A percentile compares a stretch with the other conserved stretches of the same genome.
These are phyloP conservation scores for Clamator glandarius DNA, from an alignment of 2,797 vertebrate genomes.

Conservation along the genomic window DNA sequence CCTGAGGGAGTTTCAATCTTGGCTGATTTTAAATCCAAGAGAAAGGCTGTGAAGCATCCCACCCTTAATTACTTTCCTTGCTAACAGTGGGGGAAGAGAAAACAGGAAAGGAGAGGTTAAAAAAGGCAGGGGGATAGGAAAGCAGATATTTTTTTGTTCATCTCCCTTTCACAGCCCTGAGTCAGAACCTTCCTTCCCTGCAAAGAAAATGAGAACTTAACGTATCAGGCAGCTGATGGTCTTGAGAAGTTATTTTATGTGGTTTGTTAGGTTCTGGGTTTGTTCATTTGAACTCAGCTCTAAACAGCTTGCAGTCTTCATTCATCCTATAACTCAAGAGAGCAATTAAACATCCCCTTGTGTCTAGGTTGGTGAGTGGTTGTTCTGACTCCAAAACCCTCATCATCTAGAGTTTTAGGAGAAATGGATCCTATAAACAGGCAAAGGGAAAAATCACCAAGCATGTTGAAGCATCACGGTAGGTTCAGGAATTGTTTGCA, in stretches of 20 bases:
- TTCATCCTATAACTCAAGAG: neutral
- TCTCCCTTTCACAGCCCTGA: neutral
- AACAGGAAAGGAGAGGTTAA: neutral
- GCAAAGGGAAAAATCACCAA: neutral
- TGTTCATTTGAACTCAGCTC: neutral
- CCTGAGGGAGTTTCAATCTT: neutral
- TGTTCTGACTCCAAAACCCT: neutral
- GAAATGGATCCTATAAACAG: neutral
- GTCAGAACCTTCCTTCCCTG: neutral
- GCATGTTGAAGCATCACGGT: neutral
- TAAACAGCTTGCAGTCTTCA: neutral
- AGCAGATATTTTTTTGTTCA: neutral
- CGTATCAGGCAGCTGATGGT: too few relatives aligned
- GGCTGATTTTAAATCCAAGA: neutral
- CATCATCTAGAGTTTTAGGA: neutral
- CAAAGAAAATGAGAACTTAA: neutral
- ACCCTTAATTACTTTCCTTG: neutral
- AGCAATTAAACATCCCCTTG: neutral
- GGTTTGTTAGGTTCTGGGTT: neutral
- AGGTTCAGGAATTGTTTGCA: neutral
- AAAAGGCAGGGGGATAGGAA: neutral
- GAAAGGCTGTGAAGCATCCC: neutral
- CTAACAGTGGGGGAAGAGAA: neutral
- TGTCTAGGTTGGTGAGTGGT: neutral
- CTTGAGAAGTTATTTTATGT: neutral